Conservation (phyloP, 1,140 invertebrate genomes). For the Tetragnatha versicolor region DNA sequence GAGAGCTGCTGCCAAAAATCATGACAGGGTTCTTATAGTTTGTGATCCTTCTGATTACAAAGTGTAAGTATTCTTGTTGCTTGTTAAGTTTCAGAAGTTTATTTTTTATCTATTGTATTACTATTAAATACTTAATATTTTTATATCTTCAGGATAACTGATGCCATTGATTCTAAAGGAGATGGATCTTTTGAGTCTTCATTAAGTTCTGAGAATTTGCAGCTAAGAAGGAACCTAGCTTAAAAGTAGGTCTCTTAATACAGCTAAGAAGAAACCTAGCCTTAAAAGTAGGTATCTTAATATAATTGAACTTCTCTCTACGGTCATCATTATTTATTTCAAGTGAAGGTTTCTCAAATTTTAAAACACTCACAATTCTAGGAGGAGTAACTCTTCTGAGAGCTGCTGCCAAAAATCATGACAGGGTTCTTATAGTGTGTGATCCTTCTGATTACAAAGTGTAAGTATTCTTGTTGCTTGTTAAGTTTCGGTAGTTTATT, state of each 20-base stretch:
- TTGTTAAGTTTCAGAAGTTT: neutral
- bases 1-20: conserved; percentile 96
- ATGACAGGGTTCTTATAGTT: conserved; percentile 89
- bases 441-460: conserved; percentile 86
- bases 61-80: conserved; percentile 50
- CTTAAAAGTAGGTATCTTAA: too few species aligned
- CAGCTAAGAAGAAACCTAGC: too few species aligned
- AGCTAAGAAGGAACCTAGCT: conserved; percentile 23
- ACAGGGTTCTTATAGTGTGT: conserved; percentile 92
- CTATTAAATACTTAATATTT: neutral
- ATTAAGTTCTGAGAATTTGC: conserved; percentile 4
- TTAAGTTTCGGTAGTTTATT: neutral
- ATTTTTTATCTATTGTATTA: neutral
- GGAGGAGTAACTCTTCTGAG: conserved; percentile 93
- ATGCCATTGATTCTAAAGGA: conserved; percentile 19
- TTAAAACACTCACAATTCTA: too few species aligned
- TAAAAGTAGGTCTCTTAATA: too few species aligned
- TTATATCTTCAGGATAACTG: conserved; percentile 11
- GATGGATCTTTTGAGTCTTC: conserved; percentile 7
- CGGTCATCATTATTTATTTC: too few species aligned
- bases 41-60: conserved; percentile 92
- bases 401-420: conserved; percentile 97
- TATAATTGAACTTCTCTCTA: too few species aligned
- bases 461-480: conserved; percentile 52
- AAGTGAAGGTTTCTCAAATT: too few species aligned